phyloP scores from a whole-genome alignment of 1,140 invertebrate species.

The Megalonaias nervosa region DNA sequence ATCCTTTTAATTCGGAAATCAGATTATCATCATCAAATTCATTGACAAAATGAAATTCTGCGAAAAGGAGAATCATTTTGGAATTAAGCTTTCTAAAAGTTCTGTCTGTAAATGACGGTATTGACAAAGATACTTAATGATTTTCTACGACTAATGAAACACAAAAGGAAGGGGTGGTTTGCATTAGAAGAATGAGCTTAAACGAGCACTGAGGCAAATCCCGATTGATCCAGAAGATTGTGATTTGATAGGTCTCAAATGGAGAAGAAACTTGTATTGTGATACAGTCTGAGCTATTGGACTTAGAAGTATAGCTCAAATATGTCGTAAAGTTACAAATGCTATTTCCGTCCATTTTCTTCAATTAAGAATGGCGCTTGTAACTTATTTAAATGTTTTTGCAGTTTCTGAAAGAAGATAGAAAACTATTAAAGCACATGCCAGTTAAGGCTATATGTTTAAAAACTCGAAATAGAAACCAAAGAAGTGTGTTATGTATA shows the following conservation, averaged over 20 bases:
- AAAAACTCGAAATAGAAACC: no score
- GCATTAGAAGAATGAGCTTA: neutral
- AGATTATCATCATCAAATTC: neutral
- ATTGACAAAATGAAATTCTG: constrained; percentile 1
- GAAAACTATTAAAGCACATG: neutral
- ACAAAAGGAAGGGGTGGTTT: constrained; percentile 8
- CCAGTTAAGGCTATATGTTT: neutral
- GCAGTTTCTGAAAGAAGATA: neutral
- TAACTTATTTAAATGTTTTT: constrained; percentile 20
- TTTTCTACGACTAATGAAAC: neutral
- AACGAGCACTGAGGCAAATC: constrained; percentile 11
- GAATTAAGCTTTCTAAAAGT: constrained; percentile 8
- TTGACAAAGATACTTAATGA: constrained; percentile 8
- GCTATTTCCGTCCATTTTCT: no score
- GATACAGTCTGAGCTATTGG: no score
- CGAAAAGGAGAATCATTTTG: neutral
- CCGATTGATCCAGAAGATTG: constrained; percentile 3
- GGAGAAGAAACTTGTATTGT: constrained; percentile 4
- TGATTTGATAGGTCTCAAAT: neutral
- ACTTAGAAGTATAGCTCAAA: no score
- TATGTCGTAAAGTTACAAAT: no score
- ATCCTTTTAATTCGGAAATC: constrained; percentile 2
- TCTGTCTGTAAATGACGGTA: neutral
- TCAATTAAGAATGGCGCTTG: no score
- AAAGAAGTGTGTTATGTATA: no score